Base-by-base conservation (phyloP, 2,888 invertebrate species). In the Platycheirus rosarum region DNA sequence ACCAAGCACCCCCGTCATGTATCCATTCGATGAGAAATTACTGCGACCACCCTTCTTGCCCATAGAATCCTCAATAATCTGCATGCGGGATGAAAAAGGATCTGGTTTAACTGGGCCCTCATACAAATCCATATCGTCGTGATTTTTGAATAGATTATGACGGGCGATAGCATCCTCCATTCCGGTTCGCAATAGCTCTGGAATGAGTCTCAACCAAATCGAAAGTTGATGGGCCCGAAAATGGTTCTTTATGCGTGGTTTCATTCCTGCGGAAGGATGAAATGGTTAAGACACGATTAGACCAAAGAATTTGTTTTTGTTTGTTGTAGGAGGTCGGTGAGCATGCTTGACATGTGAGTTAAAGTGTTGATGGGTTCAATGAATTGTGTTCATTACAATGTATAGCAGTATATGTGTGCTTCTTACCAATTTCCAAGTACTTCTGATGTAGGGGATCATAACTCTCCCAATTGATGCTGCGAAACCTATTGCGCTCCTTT, bases 211-310 rank as follows among this genome's bases (percentile, higher is more conserved):
- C 7, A 98, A 91, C 98, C 98, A 98, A 48, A 98, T 96, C 51
- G 98, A 97, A 57, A 98, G 92, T 89, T 98, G 97, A 91, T 98
- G 97, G 1, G 98, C 97, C 55, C 98, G 93, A 91, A 97, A 98
- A 91, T 98, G 98, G 89, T 97, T 97, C 89, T 96, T 97, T 91
- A 97, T 93, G 79, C 95, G 94, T 0, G 97, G 96, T 88, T 97
- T 97, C 93, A 95, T 94, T 85, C 97, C 98, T 98, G 93, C 0
- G 91, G 29, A 32, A 8, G 29, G 29, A 29, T n/a, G 14, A 18
- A 26, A 40, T 51, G 20, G 8, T 32, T n/a, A n/a, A n/a, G n/a
- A n/a, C n/a, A n/a, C n/a, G n/a, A n/a, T n/a, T n/a, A n/a, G n/a
- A n/a, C n/a, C n/a, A 32, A 8, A 8, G 4, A 32, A 13, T 9